These are phyloP conservation scores for Pheosia tremula DNA, from an alignment of 2,888 invertebrate genomes.

Conservation along the genomic window DNA sequence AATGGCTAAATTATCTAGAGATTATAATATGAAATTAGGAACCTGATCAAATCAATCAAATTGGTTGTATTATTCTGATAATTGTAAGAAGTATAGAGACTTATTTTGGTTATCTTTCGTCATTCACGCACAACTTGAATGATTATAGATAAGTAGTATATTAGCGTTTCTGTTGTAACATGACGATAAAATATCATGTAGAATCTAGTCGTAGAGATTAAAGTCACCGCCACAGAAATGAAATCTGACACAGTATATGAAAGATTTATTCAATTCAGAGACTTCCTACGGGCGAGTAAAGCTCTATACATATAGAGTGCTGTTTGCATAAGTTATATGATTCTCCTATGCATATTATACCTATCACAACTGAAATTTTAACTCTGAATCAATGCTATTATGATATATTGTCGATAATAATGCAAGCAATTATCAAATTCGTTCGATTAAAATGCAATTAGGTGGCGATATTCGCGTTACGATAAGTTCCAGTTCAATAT, in stretches of 20 bases:
- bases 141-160: neutral
- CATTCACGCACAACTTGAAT: neutral
- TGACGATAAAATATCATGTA: neutral
- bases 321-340: neutral
- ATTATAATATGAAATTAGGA: neutral
- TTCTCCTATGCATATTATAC: neutral
- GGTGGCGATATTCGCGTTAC: constrained; percentile 1
- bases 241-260: neutral
- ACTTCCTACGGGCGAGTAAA: neutral
- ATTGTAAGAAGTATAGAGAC: neutral
- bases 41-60: neutral
- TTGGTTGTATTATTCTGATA: neutral
- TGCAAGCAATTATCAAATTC: constrained; percentile 12
- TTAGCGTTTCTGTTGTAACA: neutral
- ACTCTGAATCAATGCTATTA: constrained; percentile 6
- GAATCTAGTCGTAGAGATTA: neutral
- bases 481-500: constrained; percentile 13
- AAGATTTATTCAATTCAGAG: neutral
- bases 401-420: constrained; percentile 6
- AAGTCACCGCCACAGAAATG: neutral
- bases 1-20: constrained; percentile 3
- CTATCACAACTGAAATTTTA: neutral
- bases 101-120: neutral
- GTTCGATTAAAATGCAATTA: constrained; percentile 12
- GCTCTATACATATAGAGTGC: neutral